phyloP scores from a whole-genome alignment of 2,888 invertebrate species.

The Chromoteleia sp. region DNA sequence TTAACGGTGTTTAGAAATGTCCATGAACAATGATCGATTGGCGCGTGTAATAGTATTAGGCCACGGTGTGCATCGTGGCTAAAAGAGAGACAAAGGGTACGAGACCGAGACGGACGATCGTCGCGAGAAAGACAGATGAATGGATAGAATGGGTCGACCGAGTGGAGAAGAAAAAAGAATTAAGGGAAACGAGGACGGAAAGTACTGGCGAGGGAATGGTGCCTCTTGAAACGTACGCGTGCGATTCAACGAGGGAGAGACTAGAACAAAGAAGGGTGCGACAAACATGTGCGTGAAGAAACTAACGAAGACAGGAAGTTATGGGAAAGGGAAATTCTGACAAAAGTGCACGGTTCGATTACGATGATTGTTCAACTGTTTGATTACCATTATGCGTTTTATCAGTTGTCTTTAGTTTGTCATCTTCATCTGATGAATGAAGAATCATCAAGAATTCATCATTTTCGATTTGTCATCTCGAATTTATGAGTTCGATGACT shows the following conservation, averaged over 20 bases:
- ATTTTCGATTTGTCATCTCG: too few species aligned
- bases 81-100: slow-evolving; percentile 53
- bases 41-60: slow-evolving; percentile 56
- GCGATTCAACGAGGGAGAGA: slow-evolving; percentile 66
- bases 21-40: slow-evolving; percentile 68
- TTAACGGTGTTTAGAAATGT: slow-evolving; percentile 64
- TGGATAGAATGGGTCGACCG: too few species aligned
- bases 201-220: slow-evolving; percentile 55
- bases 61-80: slow-evolving; percentile 48
- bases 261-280: slow-evolving; percentile 67
- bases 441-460: too few species aligned
- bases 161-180: slow-evolving; percentile 44
- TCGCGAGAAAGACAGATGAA: slow-evolving; percentile 4
- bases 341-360: slow-evolving; percentile 17
- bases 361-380: not conserved
- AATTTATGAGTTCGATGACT: too few species aligned
- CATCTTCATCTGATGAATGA: too few species aligned
- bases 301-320: slow-evolving; percentile 32
- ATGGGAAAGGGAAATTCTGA: slow-evolving; percentile 32
- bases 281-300: slow-evolving; percentile 63
- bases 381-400: too few species aligned
- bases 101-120: slow-evolving; percentile 10
- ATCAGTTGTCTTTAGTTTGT: too few species aligned
- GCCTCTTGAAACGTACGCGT: slow-evolving; percentile 62
- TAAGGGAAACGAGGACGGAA: slow-evolving; percentile 61